These are phyloP conservation scores for Scrobipalpa costella DNA, from an alignment of 2,888 invertebrate genomes.

Conservation along the genomic window DNA sequence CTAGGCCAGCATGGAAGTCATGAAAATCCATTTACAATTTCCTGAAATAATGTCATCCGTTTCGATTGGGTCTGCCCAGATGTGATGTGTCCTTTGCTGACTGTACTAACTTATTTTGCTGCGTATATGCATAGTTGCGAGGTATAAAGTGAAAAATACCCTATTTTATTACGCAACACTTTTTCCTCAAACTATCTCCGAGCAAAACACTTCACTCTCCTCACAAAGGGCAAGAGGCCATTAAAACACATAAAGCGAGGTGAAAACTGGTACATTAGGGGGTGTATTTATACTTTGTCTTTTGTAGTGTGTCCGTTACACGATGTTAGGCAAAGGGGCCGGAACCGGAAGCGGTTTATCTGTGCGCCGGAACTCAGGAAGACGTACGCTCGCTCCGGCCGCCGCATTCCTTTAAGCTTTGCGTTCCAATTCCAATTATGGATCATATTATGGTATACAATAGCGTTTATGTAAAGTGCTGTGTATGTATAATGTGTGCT, in stretches of 20 bases:
- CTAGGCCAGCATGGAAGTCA: no score
- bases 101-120: no score
- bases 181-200: slow-evolving; percentile 8
- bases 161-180: background rate
- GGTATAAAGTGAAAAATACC: no score
- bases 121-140: no score
- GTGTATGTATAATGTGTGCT: no score
- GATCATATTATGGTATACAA: slow-evolving; percentile 30
- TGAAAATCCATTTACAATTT: no score
- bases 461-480: background rate
- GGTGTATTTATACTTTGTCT: slow-evolving; percentile 63
- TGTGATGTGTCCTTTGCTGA: no score
- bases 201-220: slow-evolving; percentile 15
- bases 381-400: slow-evolving; percentile 59
- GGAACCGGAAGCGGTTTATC: slow-evolving; percentile 80
- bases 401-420: slow-evolving; percentile 71
- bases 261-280: slow-evolving; percentile 57
- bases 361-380: slow-evolving; percentile 76
- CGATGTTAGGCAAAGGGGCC: slow-evolving; percentile 75
- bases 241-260: slow-evolving; percentile 34
- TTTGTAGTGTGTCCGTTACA: slow-evolving; percentile 72
- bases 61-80: no score
- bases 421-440: slow-evolving; percentile 60
- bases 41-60: no score
- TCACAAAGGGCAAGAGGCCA: slow-evolving; percentile 20